Percentiles rank a stretch among this genome's conserved stretches.
Evolutionary conservation across 2,797 vertebrate species (phyloP).

Genomic region (Podarcis siculus): DNA sequence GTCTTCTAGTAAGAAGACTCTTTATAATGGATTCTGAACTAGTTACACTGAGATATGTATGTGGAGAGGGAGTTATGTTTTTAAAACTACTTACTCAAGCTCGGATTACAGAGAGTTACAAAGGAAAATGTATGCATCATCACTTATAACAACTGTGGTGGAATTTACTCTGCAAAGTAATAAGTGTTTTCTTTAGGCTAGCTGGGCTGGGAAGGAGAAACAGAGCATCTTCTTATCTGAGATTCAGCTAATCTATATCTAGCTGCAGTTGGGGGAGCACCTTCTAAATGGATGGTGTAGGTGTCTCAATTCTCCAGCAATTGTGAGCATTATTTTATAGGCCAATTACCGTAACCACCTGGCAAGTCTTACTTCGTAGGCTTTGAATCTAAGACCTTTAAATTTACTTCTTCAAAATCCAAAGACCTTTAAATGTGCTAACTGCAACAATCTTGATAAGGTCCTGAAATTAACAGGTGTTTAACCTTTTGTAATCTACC

Average conservation of each 20-base stretch:
- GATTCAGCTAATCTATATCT: background rate
- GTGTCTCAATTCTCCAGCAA: slow-evolving; percentile 19
- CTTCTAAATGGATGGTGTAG: slow-evolving; percentile 30
- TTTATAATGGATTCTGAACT: background rate
- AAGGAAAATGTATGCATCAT: background rate
- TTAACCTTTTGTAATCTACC: background rate
- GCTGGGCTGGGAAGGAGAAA: background rate
- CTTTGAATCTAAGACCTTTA: slow-evolving; percentile 10
- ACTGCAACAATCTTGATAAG: slow-evolving; percentile 6
- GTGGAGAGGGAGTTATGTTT: background rate
- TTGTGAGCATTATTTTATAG: slow-evolving; percentile 25
- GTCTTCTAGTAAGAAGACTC: background rate
- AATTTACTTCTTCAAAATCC: slow-evolving; percentile 3
- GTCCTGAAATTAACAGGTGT: slow-evolving; percentile 19
- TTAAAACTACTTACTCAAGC: background rate
- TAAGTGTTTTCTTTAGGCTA: background rate
- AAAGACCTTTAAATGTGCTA: slow-evolving; percentile 6
- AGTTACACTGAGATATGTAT: background rate
- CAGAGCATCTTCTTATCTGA: background rate
- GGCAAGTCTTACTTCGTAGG: background rate
- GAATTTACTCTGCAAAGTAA: background rate
- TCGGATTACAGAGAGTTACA: slow-evolving; percentile 1
- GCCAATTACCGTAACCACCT: slow-evolving; percentile 10
- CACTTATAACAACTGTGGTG: background rate
- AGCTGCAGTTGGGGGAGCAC: slow-evolving; percentile 1